These are phyloP conservation scores for Elysia chlorotica DNA, from an alignment of 1,140 invertebrate genomes.

Conservation along the genomic window DNA sequence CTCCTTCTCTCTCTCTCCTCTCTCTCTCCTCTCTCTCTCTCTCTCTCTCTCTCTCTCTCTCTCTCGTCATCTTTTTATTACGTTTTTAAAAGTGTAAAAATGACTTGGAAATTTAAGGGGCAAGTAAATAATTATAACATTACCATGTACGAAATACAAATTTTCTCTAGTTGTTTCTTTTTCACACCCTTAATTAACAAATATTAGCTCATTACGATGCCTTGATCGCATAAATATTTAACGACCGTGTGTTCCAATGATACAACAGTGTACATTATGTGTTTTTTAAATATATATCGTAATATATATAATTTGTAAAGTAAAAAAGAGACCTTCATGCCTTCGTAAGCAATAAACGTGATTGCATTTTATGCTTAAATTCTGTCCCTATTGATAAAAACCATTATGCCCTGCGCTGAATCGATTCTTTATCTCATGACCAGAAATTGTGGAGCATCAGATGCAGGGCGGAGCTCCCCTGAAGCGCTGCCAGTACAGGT, in stretches of 20 bases:
- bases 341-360: too few relatives aligned
- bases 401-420: not conserved
- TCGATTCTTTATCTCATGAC: not conserved
- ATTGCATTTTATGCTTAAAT: too few relatives aligned
- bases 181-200: not conserved
- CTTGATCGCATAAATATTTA: not conserved
- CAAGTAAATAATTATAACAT: not conserved
- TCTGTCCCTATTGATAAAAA: not conserved
- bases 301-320: not conserved
- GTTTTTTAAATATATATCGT: too few relatives aligned
- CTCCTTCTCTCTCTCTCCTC: not conserved
- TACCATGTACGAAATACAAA: not conserved
- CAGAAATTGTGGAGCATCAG: too few relatives aligned
- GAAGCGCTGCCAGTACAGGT: conserved; percentile 61
- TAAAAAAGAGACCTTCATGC: not conserved
- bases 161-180: not conserved
- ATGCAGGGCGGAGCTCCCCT: conserved; percentile 40
- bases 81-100: not conserved
- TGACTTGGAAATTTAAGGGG: not conserved
- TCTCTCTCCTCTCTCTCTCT: not conserved
- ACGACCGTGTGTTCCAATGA: too few relatives aligned
- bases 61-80: not conserved
- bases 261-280: too few relatives aligned
- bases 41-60: not conserved
- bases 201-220: not conserved